These are phyloP conservation scores for Bombylius discolor DNA, from an alignment of 2,888 invertebrate species.

Conservation along the genomic window DNA sequence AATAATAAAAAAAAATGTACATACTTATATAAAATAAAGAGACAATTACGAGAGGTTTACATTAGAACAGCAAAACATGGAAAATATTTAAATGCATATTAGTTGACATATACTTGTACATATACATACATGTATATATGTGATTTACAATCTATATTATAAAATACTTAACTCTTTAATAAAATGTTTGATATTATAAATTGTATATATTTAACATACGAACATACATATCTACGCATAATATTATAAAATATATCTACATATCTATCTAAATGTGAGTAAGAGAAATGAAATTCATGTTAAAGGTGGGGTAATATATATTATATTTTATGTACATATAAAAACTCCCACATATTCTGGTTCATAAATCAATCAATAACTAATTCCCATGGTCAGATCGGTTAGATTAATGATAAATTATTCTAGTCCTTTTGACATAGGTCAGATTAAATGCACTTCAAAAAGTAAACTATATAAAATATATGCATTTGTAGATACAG, in stretches of 20 bases:
- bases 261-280: too few relatives aligned
- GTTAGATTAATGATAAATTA: constrained; percentile 19
- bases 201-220: not conserved
- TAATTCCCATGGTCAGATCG: constrained; percentile 18
- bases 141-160: too few relatives aligned
- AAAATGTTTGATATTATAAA: too few relatives aligned
- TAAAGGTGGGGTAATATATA: not conserved
- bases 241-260: not conserved
- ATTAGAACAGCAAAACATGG: too few relatives aligned
- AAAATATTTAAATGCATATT: too few relatives aligned
- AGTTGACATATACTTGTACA: too few relatives aligned
- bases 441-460: constrained; percentile 6
- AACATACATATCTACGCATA: not conserved
- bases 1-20: too few relatives aligned
- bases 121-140: not conserved
- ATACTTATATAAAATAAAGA: not conserved
- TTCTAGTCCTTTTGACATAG: constrained; percentile 15
- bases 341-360: constrained; percentile 1
- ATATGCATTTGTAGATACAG: too few relatives aligned
- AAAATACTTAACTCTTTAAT: too few relatives aligned
- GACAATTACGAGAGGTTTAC: not conserved
- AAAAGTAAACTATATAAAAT: constrained; percentile 1
- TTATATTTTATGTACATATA: too few relatives aligned
- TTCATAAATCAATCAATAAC: constrained; percentile 20
- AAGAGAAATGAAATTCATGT: not conserved